These are phyloP conservation scores for Drosophila basisetae DNA, from an alignment of 2,888 invertebrate genomes.

Conservation along the genomic window DNA sequence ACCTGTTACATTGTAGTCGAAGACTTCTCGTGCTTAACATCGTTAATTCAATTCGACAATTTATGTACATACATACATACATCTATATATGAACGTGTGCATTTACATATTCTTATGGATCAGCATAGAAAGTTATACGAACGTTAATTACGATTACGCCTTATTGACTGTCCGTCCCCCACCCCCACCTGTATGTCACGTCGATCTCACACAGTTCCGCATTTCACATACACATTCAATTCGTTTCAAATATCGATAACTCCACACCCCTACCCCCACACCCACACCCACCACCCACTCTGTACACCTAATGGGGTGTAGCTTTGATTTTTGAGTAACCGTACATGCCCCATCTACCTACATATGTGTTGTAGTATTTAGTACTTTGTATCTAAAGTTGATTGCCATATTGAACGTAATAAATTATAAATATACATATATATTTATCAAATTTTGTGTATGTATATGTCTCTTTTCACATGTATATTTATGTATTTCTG, in stretches of 20 bases:
- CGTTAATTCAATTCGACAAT: constrained; percentile 29
- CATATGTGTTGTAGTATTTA: constrained; percentile 1
- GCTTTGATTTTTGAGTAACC: constrained; percentile 15
- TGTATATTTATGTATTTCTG: neutral
- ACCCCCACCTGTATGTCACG: constrained; percentile 13
- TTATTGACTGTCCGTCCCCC: neutral
- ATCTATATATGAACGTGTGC: constrained; percentile 1
- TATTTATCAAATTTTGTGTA: neutral
- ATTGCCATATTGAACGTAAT: constrained; percentile 7
- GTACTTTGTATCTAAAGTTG: constrained; percentile 9
- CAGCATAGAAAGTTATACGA: constrained; percentile 4
- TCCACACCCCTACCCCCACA: neutral
- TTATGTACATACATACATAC: constrained; percentile 4
- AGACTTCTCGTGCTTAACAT: constrained; percentile 36
- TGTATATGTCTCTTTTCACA: neutral
- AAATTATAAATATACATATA: neutral
- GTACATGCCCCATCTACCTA: constrained; percentile 11
- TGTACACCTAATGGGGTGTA: constrained; percentile 6
- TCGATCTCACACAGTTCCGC: constrained; percentile 9
- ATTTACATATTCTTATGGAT: constrained; percentile 15
- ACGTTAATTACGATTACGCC: constrained; percentile 3
- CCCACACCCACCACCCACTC: constrained; percentile 1
- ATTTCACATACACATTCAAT: constrained; percentile 2
- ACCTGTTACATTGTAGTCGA: constrained; percentile 69
- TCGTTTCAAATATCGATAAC: constrained; percentile 16